Evolutionary conservation across 2,888 invertebrate genomes (phyloP).

Genomic region (Enchytraeus crypticus): DNA sequence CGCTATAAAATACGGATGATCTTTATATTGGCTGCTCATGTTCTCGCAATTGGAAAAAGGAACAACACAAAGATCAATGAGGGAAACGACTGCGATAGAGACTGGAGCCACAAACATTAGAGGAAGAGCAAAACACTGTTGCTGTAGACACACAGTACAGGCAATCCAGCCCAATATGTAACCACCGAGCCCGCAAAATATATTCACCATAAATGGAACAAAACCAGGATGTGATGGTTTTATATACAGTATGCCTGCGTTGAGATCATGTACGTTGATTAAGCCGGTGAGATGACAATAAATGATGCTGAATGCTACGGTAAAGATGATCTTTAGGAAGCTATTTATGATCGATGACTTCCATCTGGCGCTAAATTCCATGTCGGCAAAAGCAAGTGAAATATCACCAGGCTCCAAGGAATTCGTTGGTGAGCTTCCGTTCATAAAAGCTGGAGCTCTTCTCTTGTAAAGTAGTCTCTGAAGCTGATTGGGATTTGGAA

Average conservation of each 20-base stretch:
- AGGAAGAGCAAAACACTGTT: conserved; percentile 33
- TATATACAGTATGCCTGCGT: conserved; percentile 6
- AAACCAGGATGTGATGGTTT: conserved; percentile 9
- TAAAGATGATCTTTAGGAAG: conserved; percentile 9
- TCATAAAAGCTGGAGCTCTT: no score
- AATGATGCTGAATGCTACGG: conserved; percentile 11
- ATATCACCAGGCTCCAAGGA: neutral
- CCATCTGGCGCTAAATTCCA: conserved; percentile 18
- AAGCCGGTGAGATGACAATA: neutral
- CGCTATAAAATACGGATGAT: conserved; percentile 10
- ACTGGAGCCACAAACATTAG: conserved; percentile 31
- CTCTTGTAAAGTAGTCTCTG: neutral
- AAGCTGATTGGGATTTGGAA: neutral
- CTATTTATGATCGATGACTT: conserved; percentile 14
- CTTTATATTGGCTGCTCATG: no score
- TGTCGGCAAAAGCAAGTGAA: neutral
- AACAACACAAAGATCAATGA: neutral
- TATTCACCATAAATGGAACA: conserved; percentile 22
- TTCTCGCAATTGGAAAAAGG: no score
- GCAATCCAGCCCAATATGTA: conserved; percentile 30
- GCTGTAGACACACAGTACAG: conserved; percentile 36
- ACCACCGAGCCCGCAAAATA: conserved; percentile 21
- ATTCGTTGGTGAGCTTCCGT: no score
- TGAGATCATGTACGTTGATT: conserved; percentile 1
- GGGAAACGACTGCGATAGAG: conserved; percentile 21